Evolutionary conservation across 2,888 invertebrate genomes (phyloP), one percentile per base, ranked within the genome.

Genomic region (Orthonevra nobilis): DNA sequence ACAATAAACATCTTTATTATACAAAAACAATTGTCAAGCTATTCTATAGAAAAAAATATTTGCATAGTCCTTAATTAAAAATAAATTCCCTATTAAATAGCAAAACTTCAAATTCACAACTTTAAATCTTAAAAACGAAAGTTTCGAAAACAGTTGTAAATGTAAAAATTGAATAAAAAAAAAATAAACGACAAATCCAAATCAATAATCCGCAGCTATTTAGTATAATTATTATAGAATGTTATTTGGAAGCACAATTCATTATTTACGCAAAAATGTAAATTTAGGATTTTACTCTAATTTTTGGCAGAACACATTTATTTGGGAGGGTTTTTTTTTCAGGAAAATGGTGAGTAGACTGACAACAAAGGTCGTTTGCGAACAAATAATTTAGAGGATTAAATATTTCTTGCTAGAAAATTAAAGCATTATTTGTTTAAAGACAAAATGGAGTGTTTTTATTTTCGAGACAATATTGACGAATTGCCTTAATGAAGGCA

Each of bases 221-320:
- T 46, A 38, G 40, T 54, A 40, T 52, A 36, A 48, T 50, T 72
- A 20, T 38, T 56, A 54, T 32, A 3, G 30, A 38, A 32, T 9
- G 9, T 9, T 34, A 50, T 68, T 79, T 79, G 79, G 79, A 79
- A 79, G 79, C 79, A 79, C 79, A 79, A 79, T 66, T 79, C 79
- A 52, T 52, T 52, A 48, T 40, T 50, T 20, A 40, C 10, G 7
- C n/a, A 10, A 28, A n/a, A n/a, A n/a, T n/a, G n/a, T n/a, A n/a
- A n/a, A n/a, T n/a, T n/a, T n/a, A n/a, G n/a, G n/a, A n/a, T n/a
- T n/a, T n/a, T n/a, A n/a, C n/a, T n/a, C n/a, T n/a, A n/a, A n/a
- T n/a, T n/a, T n/a, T n/a, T n/a, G n/a, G n/a, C n/a, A 23, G 23
- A 4, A 3, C 23, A 3, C 36, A 36, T 19, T 38, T 54, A 19